phyloP scores from a whole-genome alignment of 1,140 invertebrate species.

The Musca vetustissima region DNA sequence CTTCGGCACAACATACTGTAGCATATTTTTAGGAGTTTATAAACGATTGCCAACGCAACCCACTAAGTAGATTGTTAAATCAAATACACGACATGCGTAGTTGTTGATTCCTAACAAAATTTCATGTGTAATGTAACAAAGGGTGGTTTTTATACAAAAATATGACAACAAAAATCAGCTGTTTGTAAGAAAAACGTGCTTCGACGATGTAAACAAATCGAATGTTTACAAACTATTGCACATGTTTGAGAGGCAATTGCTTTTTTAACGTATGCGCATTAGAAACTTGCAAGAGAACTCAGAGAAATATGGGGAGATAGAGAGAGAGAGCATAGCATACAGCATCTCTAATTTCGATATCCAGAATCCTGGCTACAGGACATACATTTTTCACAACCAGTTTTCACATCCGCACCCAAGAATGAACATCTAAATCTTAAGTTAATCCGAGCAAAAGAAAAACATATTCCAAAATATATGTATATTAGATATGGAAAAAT shows the following conservation, averaged over 20 bases:
- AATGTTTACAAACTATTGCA: not conserved
- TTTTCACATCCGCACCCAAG: too few species aligned
- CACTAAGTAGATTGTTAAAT: too few species aligned
- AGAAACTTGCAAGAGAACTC: too few species aligned
- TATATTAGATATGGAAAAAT: not conserved
- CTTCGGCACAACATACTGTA: too few species aligned
- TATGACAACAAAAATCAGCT: constrained; percentile 7
- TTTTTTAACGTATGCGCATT: not conserved
- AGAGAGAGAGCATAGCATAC: not conserved
- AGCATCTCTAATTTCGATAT: constrained; percentile 2
- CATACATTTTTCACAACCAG: too few species aligned
- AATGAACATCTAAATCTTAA: too few species aligned
- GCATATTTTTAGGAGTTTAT: too few species aligned
- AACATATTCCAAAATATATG: too few species aligned
- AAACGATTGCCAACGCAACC: too few species aligned
- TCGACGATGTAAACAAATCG: not conserved
- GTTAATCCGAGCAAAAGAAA: too few species aligned
- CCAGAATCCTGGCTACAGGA: constrained; percentile 7
- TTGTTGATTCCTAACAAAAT: too few species aligned
- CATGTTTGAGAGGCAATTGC: not conserved
- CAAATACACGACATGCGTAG: not conserved
- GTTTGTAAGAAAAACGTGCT: not conserved
- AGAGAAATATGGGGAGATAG: not conserved
- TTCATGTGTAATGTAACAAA: not conserved
- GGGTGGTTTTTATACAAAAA: not conserved